Evolutionary conservation across 2,797 vertebrate genomes (phyloP), one percentile per base, ranked within the genome.

Genomic region (Cyclopterus lumpus): DNA sequence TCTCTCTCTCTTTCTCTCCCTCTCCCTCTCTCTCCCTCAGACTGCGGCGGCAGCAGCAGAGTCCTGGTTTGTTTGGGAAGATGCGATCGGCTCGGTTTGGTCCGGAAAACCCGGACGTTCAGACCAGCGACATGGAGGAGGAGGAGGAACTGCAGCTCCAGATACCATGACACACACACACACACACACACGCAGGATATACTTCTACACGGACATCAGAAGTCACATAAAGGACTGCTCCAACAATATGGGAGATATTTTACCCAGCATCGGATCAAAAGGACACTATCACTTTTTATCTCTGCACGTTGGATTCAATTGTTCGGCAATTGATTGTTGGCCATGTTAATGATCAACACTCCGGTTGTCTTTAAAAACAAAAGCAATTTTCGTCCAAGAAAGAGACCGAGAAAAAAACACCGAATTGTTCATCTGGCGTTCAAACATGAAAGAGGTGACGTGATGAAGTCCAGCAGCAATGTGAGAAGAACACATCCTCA

Each of bases 1-100:
- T 11, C 48, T 28, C 3, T 18, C 28, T 20, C 28, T 1, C 20
- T 20, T 36, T 26, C 30, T 26, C 30, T 42, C 22, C 1, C 15
- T 36, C 11, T 22, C 24, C 16, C 3, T 57, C 15, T 51, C 5
- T n/a, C 12, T 42, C 3, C 9, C 6, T 4, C 65, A 99, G 98
- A 90, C 93, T 99, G 77, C 94, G 97, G 60, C 93, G 97, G 32
- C 97, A 99, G 92, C 97, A 98, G 92, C 97, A 98, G 91, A 97
- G 88, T 3, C 89, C 97, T 1, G 94, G 95, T 0, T 91, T 97
- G 2, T 99, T 99, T 0, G 95, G 96, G 64, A 99, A 98, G 91
- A 97, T 99, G 71, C 94, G 96, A 46, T 93, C 95, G 0, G 6
- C 96, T 32, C 96, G 97, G 32, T 99, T 97, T 12, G 84, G 95